Percentiles rank a stretch among this genome's conserved stretches.
Evolutionary conservation across 2,888 invertebrate species (phyloP).

Genomic region (Dryobota labecula): DNA sequence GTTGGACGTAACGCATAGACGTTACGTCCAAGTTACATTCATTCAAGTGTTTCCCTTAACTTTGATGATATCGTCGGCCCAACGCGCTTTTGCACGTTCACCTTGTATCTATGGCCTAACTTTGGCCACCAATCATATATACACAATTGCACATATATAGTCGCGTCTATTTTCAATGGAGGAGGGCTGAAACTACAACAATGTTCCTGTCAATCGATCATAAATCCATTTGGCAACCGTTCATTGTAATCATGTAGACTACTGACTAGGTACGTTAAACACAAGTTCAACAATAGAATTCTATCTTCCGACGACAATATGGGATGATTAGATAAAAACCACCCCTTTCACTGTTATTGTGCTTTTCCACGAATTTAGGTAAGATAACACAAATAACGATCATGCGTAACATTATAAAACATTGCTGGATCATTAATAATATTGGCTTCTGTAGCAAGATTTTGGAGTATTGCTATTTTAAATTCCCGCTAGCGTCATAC

Average conservation of each 20-base stretch:
- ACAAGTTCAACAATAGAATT: conserved; percentile 12
- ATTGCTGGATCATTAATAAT: conserved; percentile 17
- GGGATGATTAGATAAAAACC: conserved; percentile 37
- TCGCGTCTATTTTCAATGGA: not conserved
- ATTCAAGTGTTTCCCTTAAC: not conserved
- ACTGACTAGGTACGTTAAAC: not conserved
- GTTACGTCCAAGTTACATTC: no score
- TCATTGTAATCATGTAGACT: not conserved
- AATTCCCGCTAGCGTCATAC: conserved; percentile 26
- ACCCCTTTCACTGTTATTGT: conserved; percentile 14
- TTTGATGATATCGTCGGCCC: not conserved
- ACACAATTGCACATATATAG: no score
- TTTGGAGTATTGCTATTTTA: conserved; percentile 21
- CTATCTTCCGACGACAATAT: conserved; percentile 22
- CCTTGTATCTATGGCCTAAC: not conserved
- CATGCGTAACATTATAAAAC: not conserved
- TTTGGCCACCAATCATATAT: not conserved
- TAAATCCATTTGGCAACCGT: conserved; percentile 21
- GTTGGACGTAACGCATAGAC: no score
- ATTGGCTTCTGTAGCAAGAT: conserved; percentile 10
- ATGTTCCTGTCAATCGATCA: conserved; percentile 5
- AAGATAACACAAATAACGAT: conserved; percentile 21
- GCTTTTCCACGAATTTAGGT: conserved; percentile 13
- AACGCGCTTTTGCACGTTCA: not conserved
- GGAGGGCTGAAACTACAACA: not conserved